Conservation (phyloP, 1,140 invertebrate genomes). For the Tribolium madens region DNA sequence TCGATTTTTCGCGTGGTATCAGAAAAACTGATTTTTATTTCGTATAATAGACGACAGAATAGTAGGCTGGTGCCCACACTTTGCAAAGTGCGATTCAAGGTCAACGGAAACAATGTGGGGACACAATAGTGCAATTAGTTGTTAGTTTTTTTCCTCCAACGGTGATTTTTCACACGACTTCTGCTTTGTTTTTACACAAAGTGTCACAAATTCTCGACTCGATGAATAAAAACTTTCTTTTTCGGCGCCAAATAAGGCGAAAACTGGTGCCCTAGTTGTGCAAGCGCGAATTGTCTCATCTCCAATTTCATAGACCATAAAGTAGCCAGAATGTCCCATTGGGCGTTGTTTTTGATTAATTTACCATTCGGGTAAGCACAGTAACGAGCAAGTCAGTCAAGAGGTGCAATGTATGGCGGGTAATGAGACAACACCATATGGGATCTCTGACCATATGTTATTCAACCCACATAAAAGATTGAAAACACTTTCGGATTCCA, state of each 20-base stretch:
- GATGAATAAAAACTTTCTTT: not conserved
- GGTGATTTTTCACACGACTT: too few species aligned
- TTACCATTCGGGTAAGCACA: constrained; percentile 28
- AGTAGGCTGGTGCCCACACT: constrained; percentile 9
- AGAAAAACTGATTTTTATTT: not conserved
- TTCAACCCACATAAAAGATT: constrained; percentile 55
- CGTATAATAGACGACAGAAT: not conserved
- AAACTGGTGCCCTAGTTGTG: not conserved
- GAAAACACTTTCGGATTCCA: constrained; percentile 55
- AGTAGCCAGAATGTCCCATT: not conserved
- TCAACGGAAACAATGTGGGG: constrained; percentile 8
- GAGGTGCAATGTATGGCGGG: constrained; percentile 31
- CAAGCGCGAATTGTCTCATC: not conserved
- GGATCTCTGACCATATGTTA: constrained; percentile 51
- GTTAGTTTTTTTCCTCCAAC: not conserved
- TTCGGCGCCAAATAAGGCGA: not conserved
- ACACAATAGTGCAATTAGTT: constrained; percentile 2
- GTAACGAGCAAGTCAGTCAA: constrained; percentile 20
- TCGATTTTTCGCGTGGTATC: constrained; percentile 8
- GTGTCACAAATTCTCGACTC: too few species aligned
- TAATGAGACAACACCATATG: constrained; percentile 48
- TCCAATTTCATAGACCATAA: constrained; percentile 36
- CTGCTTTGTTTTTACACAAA: too few species aligned
- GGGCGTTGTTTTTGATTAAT: constrained; percentile 37
- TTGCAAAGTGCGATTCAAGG: not conserved